Evolutionary conservation across 2,797 vertebrate species (phyloP).

Genomic region (Coregonus ussuriensis): DNA sequence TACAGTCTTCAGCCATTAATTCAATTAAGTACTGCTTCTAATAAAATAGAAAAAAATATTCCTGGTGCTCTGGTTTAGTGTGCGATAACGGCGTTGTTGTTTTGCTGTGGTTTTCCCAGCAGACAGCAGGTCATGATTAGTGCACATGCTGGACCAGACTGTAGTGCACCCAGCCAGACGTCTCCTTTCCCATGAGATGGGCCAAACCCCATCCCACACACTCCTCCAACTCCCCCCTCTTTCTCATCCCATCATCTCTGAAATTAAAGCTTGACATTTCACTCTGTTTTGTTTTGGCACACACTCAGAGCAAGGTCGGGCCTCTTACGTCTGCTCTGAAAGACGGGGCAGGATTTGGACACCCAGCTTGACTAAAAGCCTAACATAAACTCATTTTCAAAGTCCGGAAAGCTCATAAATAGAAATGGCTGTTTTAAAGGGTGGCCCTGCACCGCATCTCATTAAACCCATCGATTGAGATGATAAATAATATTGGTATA

Average conservation of each 20-base stretch:
- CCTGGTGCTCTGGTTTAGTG: not conserved
- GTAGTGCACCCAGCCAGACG: not conserved
- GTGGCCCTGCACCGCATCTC: not conserved
- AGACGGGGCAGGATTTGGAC: constrained; percentile 10
- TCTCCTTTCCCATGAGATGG: constrained; percentile 4
- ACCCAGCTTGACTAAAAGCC: constrained; percentile 19
- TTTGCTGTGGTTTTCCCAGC: not conserved
- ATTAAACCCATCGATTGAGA: not conserved
- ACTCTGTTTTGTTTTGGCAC: constrained; percentile 22
- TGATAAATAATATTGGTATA: not conserved
- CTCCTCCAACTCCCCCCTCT: not conserved
- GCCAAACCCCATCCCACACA: constrained; percentile 23
- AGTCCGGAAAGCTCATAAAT: constrained; percentile 6
- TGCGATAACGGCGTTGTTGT: not conserved
- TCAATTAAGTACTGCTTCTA: not conserved
- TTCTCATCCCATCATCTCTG: not conserved
- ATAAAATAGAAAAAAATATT: not conserved
- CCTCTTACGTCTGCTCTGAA: not conserved
- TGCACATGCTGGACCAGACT: not conserved
- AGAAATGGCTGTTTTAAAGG: not conserved
- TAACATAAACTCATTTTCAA: constrained; percentile 1
- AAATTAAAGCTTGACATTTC: constrained; percentile 10
- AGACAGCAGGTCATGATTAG: constrained; percentile 6
- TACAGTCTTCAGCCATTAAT: too few relatives aligned
- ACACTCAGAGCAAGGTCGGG: not conserved